Conservation (phyloP, 2,888 invertebrate genomes). For the Operophtera brumata region DNA sequence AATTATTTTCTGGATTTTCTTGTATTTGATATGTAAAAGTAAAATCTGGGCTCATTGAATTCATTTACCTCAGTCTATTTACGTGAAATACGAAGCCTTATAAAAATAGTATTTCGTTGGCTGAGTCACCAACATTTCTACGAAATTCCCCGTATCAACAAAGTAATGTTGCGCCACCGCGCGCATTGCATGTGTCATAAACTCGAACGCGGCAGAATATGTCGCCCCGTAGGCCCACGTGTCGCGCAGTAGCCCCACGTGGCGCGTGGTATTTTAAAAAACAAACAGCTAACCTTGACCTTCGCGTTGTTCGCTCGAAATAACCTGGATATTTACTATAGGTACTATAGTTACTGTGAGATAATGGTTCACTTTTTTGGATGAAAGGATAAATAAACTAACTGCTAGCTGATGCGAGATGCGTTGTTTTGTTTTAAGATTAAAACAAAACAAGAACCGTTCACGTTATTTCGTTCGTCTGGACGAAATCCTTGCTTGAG, state of each 20-base stretch:
- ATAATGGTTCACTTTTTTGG: constrained; percentile 1
- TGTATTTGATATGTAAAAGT: no score
- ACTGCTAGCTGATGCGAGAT: background rate
- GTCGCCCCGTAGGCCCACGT: background rate
- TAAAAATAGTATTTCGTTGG: no score
- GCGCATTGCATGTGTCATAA: background rate
- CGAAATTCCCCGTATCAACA: background rate
- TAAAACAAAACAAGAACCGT: no score
- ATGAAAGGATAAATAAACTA: background rate
- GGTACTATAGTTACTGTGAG: constrained; percentile 9
- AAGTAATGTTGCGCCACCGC: background rate
- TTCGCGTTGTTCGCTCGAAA: constrained; percentile 14
- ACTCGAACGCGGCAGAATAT: background rate
- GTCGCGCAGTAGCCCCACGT: background rate
- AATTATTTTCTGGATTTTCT: no score
- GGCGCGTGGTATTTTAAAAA: constrained; percentile 17
- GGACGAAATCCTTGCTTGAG: no score
- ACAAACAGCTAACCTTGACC: constrained; percentile 17
- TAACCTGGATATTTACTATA: constrained; percentile 16
- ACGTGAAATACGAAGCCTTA: no score
- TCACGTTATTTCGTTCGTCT: no score
- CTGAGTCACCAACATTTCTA: background rate
- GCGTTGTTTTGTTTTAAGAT: no score
- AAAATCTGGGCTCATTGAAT: no score
- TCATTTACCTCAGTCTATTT: no score